A percentile compares a stretch with the other conserved stretches of the same genome.
Conservation (phyloP, 2,888 invertebrate genomes). For the Steinernema hermaphroditum region DNA sequence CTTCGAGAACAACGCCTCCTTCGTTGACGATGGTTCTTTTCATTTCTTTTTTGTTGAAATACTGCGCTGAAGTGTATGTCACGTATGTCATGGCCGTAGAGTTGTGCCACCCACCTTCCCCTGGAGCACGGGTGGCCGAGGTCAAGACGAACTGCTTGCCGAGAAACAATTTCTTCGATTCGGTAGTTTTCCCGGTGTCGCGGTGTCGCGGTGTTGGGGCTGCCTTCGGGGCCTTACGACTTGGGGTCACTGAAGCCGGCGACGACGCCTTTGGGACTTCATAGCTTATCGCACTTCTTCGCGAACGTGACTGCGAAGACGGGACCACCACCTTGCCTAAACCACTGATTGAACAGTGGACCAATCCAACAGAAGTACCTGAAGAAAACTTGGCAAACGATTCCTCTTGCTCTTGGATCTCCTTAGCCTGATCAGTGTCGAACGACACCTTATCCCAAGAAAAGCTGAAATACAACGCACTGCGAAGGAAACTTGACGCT, state of each 20-base stretch:
- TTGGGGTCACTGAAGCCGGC: no score
- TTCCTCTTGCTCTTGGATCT: not conserved
- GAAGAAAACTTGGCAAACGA: not conserved
- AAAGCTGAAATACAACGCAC: constrained; percentile 1
- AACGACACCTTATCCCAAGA: not conserved
- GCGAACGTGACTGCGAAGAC: not conserved
- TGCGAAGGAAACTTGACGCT: no score
- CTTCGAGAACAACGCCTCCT: constrained; percentile 60
- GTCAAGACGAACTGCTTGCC: constrained; percentile 57
- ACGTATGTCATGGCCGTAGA: not conserved
- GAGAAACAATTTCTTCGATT: not conserved
- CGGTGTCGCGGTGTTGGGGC: no score
- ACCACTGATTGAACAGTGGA: not conserved
- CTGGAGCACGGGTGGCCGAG: constrained; percentile 53
- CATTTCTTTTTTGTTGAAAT: constrained; percentile 60
- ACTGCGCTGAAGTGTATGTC: constrained; percentile 28
- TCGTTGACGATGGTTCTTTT: constrained; percentile 50
- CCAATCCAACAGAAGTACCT: not conserved
- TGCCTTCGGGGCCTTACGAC: no score
- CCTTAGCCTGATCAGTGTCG: constrained; percentile 15
- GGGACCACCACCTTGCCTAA: not conserved
- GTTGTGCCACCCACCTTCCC: not conserved
- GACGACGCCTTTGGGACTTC: not conserved
- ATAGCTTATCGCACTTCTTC: not conserved
- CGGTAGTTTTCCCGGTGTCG: not conserved